Conservation (phyloP, 1,140 invertebrate species). For the Drosophila chauvacae region DNA sequence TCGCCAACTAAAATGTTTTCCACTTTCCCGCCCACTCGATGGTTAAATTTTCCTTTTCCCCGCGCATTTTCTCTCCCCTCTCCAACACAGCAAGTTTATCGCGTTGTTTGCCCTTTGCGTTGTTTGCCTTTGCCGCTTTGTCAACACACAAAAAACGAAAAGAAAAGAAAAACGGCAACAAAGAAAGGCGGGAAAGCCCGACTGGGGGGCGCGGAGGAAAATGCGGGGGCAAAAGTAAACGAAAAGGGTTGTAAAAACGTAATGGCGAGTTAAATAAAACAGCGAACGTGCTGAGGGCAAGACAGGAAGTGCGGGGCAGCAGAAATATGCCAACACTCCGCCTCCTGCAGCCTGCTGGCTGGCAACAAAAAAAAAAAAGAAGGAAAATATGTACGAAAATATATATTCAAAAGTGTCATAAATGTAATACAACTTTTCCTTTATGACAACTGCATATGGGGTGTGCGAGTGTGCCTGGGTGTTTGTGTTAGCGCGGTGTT, state of each 20-base stretch:
- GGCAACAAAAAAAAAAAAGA: neutral
- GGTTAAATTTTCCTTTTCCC: neutral
- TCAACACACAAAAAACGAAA: conserved; percentile 52
- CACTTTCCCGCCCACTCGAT: conserved; percentile 32
- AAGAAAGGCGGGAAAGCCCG: conserved; percentile 21
- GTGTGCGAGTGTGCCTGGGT: conserved; percentile 14
- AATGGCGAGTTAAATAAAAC: conserved; percentile 78
- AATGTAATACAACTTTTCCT: conserved; percentile 79
- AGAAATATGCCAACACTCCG: conserved; percentile 41
- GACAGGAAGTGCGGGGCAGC: conserved; percentile 6
- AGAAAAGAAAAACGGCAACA: conserved; percentile 38
- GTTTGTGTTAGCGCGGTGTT: conserved; percentile 67
- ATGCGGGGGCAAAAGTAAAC: conserved; percentile 35
- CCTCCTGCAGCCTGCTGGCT: neutral
- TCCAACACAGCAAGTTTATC: conserved; percentile 30
- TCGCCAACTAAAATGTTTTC: conserved; percentile 69
- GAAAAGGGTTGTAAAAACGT: conserved; percentile 78
- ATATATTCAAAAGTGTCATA: conserved; percentile 78
- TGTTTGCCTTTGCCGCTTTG: conserved; percentile 76
- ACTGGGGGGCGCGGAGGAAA: neutral
- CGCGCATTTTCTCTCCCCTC: neutral
- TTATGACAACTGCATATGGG: conserved; percentile 61
- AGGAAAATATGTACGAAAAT: conserved; percentile 54
- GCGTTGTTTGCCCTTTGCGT: conserved; percentile 67
- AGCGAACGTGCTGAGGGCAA: conserved; percentile 58